Conservation (phyloP, 2,888 invertebrate species). For the Subacronicta megacephala region DNA sequence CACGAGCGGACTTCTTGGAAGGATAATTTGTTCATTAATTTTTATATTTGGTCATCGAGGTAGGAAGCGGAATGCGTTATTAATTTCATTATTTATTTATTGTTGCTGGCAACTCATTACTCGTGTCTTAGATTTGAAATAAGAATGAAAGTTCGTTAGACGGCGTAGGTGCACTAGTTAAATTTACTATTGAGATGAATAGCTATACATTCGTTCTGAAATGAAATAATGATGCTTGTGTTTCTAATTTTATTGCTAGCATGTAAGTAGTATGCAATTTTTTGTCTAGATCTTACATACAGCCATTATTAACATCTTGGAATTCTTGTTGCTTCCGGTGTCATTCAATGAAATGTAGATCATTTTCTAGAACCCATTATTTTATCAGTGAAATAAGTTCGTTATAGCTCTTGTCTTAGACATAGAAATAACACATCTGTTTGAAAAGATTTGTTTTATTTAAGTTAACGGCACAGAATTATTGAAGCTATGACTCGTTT, state of each 20-base stretch:
- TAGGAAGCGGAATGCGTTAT: constrained; percentile 52
- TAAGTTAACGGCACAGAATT: background rate
- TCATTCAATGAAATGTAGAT: constrained; percentile 7
- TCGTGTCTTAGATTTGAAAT: constrained; percentile 21
- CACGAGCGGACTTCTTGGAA: constrained; percentile 65
- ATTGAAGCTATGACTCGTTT: too few relatives aligned
- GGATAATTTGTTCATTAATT: constrained; percentile 63
- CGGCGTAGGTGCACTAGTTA: constrained; percentile 35
- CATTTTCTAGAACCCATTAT: constrained; percentile 10
- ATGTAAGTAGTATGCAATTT: background rate
- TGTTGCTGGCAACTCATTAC: constrained; percentile 33
- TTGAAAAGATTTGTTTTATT: background rate
- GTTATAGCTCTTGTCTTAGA: background rate
- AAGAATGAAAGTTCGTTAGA: constrained; percentile 43
- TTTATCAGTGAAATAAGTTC: background rate
- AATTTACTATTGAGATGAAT: constrained; percentile 11
- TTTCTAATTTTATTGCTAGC: constrained; percentile 5
- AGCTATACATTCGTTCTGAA: constrained; percentile 8
- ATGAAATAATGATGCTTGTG: constrained; percentile 27
- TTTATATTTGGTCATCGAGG: constrained; percentile 54
- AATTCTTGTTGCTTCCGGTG: constrained; percentile 9
- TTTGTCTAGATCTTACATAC: constrained; percentile 3
- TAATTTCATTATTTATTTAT: constrained; percentile 41
- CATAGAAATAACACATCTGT: background rate
- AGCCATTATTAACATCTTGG: constrained; percentile 18